A percentile compares a stretch with the other conserved stretches of the same genome.
These are phyloP conservation scores for Pipra filicauda DNA, from an alignment of 2,113 vertebrate genomes.

Conservation along the genomic window DNA sequence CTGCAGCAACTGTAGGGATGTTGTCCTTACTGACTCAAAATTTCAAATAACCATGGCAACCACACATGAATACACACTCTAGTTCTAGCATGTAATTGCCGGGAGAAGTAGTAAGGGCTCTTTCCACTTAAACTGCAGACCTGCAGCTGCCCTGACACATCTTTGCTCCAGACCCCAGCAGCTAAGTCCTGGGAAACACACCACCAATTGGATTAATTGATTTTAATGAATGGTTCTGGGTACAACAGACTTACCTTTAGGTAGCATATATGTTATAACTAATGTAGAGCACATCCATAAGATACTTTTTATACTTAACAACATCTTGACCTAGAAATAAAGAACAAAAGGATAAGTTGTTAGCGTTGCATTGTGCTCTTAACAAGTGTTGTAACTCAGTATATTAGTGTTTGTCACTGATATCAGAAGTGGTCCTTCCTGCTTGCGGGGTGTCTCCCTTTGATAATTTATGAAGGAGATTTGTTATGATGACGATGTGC, in stretches of 20 bases:
- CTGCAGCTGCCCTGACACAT: neutral
- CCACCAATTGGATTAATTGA: neutral
- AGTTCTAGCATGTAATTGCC: neutral
- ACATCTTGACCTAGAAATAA: conserved; percentile 85
- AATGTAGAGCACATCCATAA: conserved; percentile 86
- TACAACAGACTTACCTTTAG: conserved; percentile 73
- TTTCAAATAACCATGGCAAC: neutral
- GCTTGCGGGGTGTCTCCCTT: neutral
- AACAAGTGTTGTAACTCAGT: neutral
- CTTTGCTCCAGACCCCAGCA: neutral
- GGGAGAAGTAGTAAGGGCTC: neutral
- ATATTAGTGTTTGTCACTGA: neutral
- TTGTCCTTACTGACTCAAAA: neutral
- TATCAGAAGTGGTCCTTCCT: neutral
- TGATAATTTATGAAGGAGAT: neutral
- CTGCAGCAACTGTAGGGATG: neutral
- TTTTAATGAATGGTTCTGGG: neutral
- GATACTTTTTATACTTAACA: conserved; percentile 86
- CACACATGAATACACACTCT: neutral
- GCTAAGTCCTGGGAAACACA: neutral
- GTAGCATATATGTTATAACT: conserved; percentile 71
- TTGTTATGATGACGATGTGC: neutral
- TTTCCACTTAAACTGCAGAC: neutral
- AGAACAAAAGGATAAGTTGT: conserved; percentile 20
- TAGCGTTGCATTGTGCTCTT: neutral